phyloP scores from a whole-genome alignment of 2,797 vertebrate genomes.

The Lindbergichthys nudifrons region DNA sequence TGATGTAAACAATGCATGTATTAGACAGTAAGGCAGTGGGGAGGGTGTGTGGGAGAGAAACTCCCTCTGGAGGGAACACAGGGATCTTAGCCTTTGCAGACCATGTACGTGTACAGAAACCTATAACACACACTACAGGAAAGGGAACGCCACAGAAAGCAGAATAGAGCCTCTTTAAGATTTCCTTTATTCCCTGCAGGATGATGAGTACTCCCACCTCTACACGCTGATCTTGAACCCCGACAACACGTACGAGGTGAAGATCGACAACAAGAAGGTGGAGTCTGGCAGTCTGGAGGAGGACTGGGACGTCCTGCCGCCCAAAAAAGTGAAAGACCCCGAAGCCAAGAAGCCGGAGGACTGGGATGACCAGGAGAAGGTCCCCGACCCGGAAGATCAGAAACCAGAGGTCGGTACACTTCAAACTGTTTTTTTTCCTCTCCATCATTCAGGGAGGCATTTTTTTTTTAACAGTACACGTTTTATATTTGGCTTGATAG shows the following conservation, averaged over 20 bases:
- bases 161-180: neutral
- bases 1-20: too few relatives aligned
- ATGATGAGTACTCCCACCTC: slow-evolving; percentile 89
- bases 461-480: neutral
- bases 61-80: too few relatives aligned
- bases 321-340: slow-evolving; percentile 87
- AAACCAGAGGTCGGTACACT: slow-evolving; percentile 85
- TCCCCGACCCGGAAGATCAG: slow-evolving; percentile 87
- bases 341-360: slow-evolving; percentile 88
- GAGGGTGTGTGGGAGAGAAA: too few relatives aligned
- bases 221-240: slow-evolving; percentile 88
- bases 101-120: too few relatives aligned
- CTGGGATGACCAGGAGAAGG: slow-evolving; percentile 88
- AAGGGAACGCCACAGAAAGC: neutral
- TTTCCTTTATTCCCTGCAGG: slow-evolving; percentile 71
- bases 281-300: slow-evolving; percentile 87
- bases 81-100: too few relatives aligned
- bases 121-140: too few relatives aligned
- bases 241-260: slow-evolving; percentile 90
- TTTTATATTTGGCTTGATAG: neutral
- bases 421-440: neutral
- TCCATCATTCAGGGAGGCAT: neutral
- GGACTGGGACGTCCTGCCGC: slow-evolving; percentile 90
- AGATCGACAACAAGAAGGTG: slow-evolving; percentile 90
- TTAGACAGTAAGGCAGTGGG: too few relatives aligned